Base-by-base conservation (phyloP, 2,113 vertebrate genomes). In the Nothocercus nigrocapillus region DNA sequence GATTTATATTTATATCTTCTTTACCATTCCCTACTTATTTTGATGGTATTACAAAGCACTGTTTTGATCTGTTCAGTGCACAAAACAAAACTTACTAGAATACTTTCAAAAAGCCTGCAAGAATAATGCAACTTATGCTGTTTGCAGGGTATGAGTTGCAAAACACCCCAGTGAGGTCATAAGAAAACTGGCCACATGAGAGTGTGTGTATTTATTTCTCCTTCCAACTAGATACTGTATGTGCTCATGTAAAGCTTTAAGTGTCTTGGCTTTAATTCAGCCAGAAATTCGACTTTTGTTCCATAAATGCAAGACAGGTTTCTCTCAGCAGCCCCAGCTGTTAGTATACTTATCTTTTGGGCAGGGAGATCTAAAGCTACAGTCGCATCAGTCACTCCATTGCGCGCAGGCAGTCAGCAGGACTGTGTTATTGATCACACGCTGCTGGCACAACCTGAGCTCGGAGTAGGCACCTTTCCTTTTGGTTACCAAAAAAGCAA, bases 131-230 rank as follows among this genome's bases (percentile, higher is more conserved):
- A 80, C 70, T 88, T 95, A 49, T 88, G 42, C 70, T 84, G 27
- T 62, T 77, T 83, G 63, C 72, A 85, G 34, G 2, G 4, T 63
- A 7, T 2, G 28, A 77, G 28, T 63, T 78, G 34, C 42, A 82
- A 30, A 67, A 82, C 82, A 17, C 0, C 0, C 27, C 2, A 13
- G 5, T 53, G 49, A 8, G 58, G 15, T 20, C 1, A 0, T 24
- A 89, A 68, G 32, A 89, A 80, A 91, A 69, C 11, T 13, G 27
- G 59, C 27, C 83, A 59, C n/a, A 80, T 4, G 16, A 51, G 27
- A 58, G 5, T 7, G 22, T 51, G 20, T 25, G 24, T 0, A 0
- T 42, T 27, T 28, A 15, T 54, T 47, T 80, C 17, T 61, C 73
- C 58, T 59, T 76, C 85, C 36, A 13, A 10, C 38, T 64, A 3